Evolutionary conservation across 2,888 invertebrate species (phyloP), one percentile per base, ranked within the genome.

Genomic region (Caenorhabditis virilis): DNA sequence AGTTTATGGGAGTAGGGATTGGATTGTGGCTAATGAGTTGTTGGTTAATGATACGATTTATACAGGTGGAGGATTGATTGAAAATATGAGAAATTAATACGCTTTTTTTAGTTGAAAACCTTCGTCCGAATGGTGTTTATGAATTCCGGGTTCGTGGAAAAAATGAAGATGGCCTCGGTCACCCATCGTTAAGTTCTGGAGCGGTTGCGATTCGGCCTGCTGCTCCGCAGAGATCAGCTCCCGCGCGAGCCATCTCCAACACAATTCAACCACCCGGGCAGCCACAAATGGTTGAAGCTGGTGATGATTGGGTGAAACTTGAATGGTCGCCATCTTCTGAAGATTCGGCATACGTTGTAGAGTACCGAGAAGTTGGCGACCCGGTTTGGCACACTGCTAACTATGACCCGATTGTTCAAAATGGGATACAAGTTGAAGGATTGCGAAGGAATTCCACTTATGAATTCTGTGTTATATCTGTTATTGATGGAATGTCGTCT

Each of bases 61-160:
- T 46, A 64, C 62, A 66, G n/a, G n/a, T n/a, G n/a, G n/a, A n/a
- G n/a, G n/a, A n/a, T n/a, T n/a, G n/a, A n/a, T n/a, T n/a, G n/a
- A n/a, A n/a, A n/a, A n/a, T n/a, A n/a, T n/a, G n/a, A n/a, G n/a
- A n/a, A n/a, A n/a, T n/a, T n/a, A n/a, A n/a, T n/a, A n/a, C n/a
- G n/a, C n/a, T n/a, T n/a, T n/a, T n/a, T n/a, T n/a, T n/a, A n/a
- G 82, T 82, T 30, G 62, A 65, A 39, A 78, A 78, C 39, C 72
- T 83, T 13, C 72, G 82, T 1, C 82, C 83, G 15, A 79, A 81
- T 56, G 83, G 81, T n/a, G 81, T 82, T 16, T 83, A 83, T 59
- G 83, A 83, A 59, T 83, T 83, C 52, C 76, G 82, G 22, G 77
- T 83, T 2, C 50, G 78, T 36, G 80, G 77, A 11, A 67, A 75